Evolutionary conservation across 2,888 invertebrate genomes (phyloP).

Genomic region (Hypsopygia costalis): DNA sequence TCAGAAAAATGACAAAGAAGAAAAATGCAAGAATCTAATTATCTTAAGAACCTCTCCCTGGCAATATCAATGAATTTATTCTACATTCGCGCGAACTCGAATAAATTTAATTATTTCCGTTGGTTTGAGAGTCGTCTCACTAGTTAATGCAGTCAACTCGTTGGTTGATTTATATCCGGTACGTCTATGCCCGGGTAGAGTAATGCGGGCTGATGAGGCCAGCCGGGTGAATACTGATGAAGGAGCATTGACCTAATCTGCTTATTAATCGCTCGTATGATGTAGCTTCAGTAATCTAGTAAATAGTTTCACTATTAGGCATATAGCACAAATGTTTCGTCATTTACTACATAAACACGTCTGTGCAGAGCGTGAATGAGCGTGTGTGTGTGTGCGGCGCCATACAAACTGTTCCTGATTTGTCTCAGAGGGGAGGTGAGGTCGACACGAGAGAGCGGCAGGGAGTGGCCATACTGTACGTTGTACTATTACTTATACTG

Average conservation of each 20-base stretch:
- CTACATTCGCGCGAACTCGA: neutral
- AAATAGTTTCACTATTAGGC: too few relatives aligned
- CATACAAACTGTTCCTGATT: too few relatives aligned
- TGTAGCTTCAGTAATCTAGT: slow-evolving; percentile 35
- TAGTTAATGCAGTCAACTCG: slow-evolving; percentile 10
- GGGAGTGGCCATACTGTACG: too few relatives aligned
- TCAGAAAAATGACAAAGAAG: too few relatives aligned
- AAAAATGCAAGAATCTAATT: too few relatives aligned
- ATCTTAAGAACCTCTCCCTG: neutral
- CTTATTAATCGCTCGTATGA: slow-evolving; percentile 40
- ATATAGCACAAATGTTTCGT: too few relatives aligned
- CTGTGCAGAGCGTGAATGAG: too few relatives aligned
- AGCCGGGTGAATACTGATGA: slow-evolving; percentile 58
- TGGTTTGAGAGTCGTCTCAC: neutral
- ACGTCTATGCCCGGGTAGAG: slow-evolving; percentile 19
- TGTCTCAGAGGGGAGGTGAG: too few relatives aligned
- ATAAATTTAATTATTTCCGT: slow-evolving; percentile 1
- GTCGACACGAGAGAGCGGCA: too few relatives aligned
- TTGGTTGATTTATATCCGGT: slow-evolving; percentile 30
- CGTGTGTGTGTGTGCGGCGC: too few relatives aligned
- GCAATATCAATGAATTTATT: neutral
- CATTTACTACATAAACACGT: too few relatives aligned
- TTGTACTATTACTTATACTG: too few relatives aligned
- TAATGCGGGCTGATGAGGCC: slow-evolving; percentile 45
- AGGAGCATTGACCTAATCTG: slow-evolving; percentile 31